phyloP scores from a whole-genome alignment of 2,797 vertebrate species.

The Podarcis lilfordi region DNA sequence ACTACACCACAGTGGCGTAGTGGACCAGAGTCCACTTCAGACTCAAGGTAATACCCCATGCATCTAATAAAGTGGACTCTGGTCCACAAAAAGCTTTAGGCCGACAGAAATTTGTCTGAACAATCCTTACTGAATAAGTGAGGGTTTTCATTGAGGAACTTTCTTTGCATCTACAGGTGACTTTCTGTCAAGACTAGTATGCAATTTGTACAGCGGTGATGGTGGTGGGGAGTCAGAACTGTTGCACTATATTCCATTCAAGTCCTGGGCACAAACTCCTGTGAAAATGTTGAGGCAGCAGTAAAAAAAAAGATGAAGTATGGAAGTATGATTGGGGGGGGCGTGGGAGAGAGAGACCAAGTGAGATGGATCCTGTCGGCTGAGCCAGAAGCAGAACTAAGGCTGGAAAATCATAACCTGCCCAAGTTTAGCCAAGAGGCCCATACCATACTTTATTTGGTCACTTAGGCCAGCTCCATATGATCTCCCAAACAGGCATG shows the following conservation, averaged over 20 bases:
- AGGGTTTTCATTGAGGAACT: background rate
- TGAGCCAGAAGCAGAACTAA: background rate
- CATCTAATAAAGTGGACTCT: background rate
- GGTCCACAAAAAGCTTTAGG: background rate
- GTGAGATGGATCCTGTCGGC: background rate
- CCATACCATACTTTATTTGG: background rate
- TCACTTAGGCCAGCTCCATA: background rate
- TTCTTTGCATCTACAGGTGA: background rate
- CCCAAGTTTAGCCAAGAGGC: background rate
- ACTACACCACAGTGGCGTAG: too few relatives aligned
- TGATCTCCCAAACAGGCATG: background rate
- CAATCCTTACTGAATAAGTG: background rate
- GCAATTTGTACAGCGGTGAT: too few relatives aligned
- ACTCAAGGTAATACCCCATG: background rate
- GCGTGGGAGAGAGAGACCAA: too few relatives aligned
- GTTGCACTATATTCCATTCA: background rate
- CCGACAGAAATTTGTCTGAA: background rate
- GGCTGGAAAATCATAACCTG: too few relatives aligned
- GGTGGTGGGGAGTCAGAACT: background rate
- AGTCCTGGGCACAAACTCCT: background rate
- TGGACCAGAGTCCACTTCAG: background rate
- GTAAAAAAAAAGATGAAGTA: background rate
- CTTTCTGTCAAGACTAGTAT: background rate
- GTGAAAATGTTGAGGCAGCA: background rate
- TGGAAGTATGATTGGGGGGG: background rate